Conservation (phyloP, 2,888 invertebrate species). For the Parasteatoda lunata region DNA sequence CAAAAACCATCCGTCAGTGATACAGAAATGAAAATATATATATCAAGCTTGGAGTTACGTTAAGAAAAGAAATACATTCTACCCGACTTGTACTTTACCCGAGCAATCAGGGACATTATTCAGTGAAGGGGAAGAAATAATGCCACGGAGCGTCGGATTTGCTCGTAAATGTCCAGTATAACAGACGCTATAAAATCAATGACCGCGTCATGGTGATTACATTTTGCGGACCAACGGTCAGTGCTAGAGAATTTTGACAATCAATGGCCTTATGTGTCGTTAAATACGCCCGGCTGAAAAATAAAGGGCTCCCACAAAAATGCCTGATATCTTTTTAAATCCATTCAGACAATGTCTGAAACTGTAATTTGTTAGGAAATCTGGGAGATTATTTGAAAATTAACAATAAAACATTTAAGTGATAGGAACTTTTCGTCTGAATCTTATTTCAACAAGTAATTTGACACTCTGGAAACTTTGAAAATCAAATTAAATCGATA, state of each 20-base stretch:
- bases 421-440: too few species aligned
- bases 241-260: slow-evolving; percentile 57
- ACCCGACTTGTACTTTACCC: neutral
- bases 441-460: too few species aligned
- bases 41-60: too few species aligned
- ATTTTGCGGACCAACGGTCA: slow-evolving; percentile 54
- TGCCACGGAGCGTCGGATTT: slow-evolving; percentile 8
- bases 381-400: too few species aligned
- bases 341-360: too few species aligned
- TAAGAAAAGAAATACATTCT: neutral
- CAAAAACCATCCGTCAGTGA: too few species aligned
- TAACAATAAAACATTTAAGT: too few species aligned
- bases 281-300: slow-evolving; percentile 55
- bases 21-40: too few species aligned
- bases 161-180: slow-evolving; percentile 57
- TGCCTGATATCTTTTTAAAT: too few species aligned
- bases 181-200: slow-evolving; percentile 60
- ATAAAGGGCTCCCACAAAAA: slow-evolving; percentile 7
- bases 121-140: slow-evolving; percentile 39
- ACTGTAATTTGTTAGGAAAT: too few species aligned
- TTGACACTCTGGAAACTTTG: too few species aligned
- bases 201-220: slow-evolving; percentile 60
- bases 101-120: slow-evolving; percentile 21
- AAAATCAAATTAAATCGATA: too few species aligned
- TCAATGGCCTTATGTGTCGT: slow-evolving; percentile 62